These are phyloP conservation scores for Dryomyza anilis DNA, from an alignment of 2,888 invertebrate species.

Conservation along the genomic window DNA sequence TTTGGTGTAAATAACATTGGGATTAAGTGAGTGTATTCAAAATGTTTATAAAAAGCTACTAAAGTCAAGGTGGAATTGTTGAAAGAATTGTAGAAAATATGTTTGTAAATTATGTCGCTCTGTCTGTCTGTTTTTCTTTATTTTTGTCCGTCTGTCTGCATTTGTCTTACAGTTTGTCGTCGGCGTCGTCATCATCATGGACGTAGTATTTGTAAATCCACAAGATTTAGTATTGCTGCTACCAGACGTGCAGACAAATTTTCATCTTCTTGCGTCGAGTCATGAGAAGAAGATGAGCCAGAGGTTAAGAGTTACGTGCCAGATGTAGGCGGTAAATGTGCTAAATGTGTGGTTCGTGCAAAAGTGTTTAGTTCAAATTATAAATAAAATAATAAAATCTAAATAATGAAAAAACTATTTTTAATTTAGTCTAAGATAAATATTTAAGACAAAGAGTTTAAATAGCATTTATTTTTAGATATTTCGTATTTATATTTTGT, in stretches of 20 bases:
- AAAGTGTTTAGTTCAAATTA: too few relatives aligned
- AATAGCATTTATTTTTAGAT: too few relatives aligned
- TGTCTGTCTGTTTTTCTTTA: background rate
- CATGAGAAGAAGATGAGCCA: constrained; percentile 14
- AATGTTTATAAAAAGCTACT: too few relatives aligned
- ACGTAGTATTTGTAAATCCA: constrained; percentile 23
- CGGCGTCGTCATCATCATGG: too few relatives aligned
- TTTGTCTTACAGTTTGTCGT: background rate
- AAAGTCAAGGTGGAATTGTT: background rate
- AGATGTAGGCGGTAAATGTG: background rate
- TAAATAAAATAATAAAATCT: too few relatives aligned
- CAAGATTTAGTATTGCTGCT: constrained; percentile 13
- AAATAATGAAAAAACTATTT: too few relatives aligned
- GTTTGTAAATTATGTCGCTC: background rate
- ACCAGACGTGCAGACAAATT: constrained; percentile 17
- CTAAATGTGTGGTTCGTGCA: too few relatives aligned
- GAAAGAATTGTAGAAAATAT: background rate
- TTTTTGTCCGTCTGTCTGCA: background rate
- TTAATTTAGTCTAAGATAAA: too few relatives aligned
- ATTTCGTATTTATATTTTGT: too few relatives aligned
- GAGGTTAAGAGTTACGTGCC: background rate
- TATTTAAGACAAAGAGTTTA: too few relatives aligned
- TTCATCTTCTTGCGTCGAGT: background rate
- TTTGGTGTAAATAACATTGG: too few relatives aligned
- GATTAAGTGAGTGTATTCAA: too few relatives aligned